These are phyloP conservation scores for Myopa tessellatipennis DNA, from an alignment of 2,888 invertebrate species.

Conservation along the genomic window DNA sequence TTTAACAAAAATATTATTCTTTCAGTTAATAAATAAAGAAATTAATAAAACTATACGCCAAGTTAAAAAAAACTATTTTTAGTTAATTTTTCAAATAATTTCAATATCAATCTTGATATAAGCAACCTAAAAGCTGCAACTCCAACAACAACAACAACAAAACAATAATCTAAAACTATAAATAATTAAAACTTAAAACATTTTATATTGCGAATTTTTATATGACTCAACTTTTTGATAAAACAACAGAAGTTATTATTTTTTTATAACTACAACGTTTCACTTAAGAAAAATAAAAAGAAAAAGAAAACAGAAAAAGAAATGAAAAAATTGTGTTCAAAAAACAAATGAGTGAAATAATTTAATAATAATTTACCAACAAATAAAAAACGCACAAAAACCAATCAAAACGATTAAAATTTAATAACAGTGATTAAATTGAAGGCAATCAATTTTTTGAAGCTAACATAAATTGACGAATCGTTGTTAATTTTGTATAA, in stretches of 20 bases:
- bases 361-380: conserved; percentile 33
- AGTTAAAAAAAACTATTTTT: no score
- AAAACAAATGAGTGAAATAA: conserved; percentile 28
- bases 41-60: no score
- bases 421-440: conserved; percentile 25
- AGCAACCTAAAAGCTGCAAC: no score
- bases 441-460: conserved; percentile 41
- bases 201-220: conserved; percentile 40
- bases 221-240: conserved; percentile 44
- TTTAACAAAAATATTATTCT: no score
- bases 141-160: neutral
- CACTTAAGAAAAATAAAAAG: neutral
- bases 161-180: neutral
- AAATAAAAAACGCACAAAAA: conserved; percentile 6
- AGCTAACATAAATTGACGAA: neutral
- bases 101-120: no score
- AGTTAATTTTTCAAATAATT: no score
- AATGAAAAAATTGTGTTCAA: conserved; percentile 11
- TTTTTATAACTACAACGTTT: conserved; percentile 40
- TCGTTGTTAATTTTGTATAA: conserved; percentile 25
- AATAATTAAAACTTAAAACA: conserved; percentile 15
- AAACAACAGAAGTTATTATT: conserved; percentile 37
- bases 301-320: no score
- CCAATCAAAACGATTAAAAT: neutral
- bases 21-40: no score